Base-by-base conservation (phyloP, 2,888 invertebrate species). In the Drosophila borealis region DNA sequence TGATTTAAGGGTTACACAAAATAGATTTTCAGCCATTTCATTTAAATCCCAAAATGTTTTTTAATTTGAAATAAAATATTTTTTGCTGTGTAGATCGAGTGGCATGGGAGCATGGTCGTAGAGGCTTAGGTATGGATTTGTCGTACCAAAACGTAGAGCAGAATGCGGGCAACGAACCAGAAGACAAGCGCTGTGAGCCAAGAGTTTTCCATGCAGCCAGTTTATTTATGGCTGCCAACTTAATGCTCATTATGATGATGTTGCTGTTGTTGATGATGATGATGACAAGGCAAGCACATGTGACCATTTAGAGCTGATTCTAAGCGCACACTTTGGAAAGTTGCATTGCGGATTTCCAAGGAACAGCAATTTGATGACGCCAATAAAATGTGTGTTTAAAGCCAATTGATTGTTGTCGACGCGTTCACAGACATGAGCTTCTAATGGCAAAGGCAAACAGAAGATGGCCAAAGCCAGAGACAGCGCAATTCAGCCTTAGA, bases 341-440 rank as follows among this genome's bases (percentile, higher is more conserved):
- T 78, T 80, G 72, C 60, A 63, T 68, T 63, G 89, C 85, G 80
- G 85, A 85, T 89, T 89, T 85, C 89, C 78, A 84, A 46, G 68
- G 89, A 89, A 89, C 71, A 71, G 69, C 88, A 70, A 87, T 80
- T 81, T 77, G 89, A 85, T 89, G 89, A 89, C 87, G 89, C 84
- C 85, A 85, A 85, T 85, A 89, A 85, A 89, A 85, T 85, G 85
- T 77, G 84, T 78, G 84, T 76, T 88, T 77, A 83, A 73, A 76
- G 88, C 75, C 88, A 86, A 88, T 84, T 83, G 83, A 88, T 88
- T 88, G 84, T 70, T 78, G 87, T 84, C 81, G 78, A 75, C 78
- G 78, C 72, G 63, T 51, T 67, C 66, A 51, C 72, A 78, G 86
- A 82, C 79, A 80, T 88, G 86, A 75, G 81, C 88, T 83, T 85